These are phyloP conservation scores for Escarpia spicata DNA, from an alignment of 2,888 invertebrate genomes.

Conservation along the genomic window DNA sequence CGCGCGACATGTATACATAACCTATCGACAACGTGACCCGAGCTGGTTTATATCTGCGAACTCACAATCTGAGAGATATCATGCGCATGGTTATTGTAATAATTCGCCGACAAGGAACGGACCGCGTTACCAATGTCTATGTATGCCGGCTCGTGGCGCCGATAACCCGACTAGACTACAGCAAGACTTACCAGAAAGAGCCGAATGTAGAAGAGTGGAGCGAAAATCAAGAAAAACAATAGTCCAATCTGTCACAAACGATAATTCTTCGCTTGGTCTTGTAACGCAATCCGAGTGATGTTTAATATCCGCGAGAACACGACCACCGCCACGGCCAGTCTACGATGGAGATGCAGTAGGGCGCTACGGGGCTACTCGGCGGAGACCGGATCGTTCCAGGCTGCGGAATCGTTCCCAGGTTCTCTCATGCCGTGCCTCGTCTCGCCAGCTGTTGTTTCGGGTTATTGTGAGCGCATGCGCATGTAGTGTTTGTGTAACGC, in stretches of 20 bases:
- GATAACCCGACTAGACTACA: neutral
- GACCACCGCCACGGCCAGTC: neutral
- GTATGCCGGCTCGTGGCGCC: neutral
- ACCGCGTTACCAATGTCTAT: neutral
- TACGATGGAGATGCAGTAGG: neutral
- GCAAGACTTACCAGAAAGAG: neutral
- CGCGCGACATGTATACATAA: neutral
- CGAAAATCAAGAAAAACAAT: neutral
- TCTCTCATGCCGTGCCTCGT: neutral
- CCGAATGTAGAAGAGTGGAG: neutral
- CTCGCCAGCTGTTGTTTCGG: conserved; percentile 5
- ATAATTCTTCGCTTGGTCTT: neutral
- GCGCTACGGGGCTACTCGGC: neutral
- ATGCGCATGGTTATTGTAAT: neutral
- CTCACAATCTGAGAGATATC: neutral
- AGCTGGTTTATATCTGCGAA: neutral
- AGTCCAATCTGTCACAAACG: neutral
- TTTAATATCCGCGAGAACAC: neutral
- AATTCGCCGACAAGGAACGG: neutral
- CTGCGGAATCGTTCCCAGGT: neutral
- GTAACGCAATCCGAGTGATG: neutral
- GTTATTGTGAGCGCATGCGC: neutral
- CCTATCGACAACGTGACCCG: neutral
- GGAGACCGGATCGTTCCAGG: neutral
- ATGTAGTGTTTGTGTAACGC: neutral